A percentile compares a stretch with the other conserved stretches of the same genome.
Evolutionary conservation across 2,888 invertebrate species (phyloP).

Genomic region (Microplitis manilae): DNA sequence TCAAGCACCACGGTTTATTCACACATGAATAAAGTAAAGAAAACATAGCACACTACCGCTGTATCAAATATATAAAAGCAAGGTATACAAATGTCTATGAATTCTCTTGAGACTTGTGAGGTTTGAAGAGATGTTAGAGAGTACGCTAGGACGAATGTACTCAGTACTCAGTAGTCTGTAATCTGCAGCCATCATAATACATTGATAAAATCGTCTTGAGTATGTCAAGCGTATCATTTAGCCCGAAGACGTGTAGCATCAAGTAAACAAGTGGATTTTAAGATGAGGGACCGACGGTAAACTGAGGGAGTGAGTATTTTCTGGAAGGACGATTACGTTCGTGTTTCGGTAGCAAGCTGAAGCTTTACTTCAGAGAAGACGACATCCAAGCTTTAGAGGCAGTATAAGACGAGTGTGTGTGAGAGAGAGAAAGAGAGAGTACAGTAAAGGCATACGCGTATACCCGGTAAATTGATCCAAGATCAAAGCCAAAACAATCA

Average conservation of each 20-base stretch:
- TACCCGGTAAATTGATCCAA: constrained; percentile 71
- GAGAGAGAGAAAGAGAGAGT: constrained; percentile 54
- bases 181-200: neutral
- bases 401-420: constrained; percentile 48
- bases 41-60: neutral
- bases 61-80: neutral
- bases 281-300: neutral
- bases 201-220: constrained; percentile 30
- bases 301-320: constrained; percentile 4
- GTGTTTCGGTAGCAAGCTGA: neutral
- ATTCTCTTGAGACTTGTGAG: neutral
- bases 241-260: constrained; percentile 45
- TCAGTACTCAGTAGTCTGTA: neutral
- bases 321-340: constrained; percentile 14
- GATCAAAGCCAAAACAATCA: constrained; percentile 72
- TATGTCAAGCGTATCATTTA: constrained; percentile 67
- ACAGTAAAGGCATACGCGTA: constrained; percentile 59
- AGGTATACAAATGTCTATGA: neutral
- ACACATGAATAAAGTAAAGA: constrained; percentile 1
- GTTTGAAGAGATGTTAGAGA: neutral
- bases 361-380: neutral
- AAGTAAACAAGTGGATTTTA: neutral
- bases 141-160: neutral
- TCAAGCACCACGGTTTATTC: neutral
- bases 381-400: constrained; percentile 3